phyloP scores from a whole-genome alignment of 2,113 vertebrate species.

The Brienomyrus brachyistius region DNA sequence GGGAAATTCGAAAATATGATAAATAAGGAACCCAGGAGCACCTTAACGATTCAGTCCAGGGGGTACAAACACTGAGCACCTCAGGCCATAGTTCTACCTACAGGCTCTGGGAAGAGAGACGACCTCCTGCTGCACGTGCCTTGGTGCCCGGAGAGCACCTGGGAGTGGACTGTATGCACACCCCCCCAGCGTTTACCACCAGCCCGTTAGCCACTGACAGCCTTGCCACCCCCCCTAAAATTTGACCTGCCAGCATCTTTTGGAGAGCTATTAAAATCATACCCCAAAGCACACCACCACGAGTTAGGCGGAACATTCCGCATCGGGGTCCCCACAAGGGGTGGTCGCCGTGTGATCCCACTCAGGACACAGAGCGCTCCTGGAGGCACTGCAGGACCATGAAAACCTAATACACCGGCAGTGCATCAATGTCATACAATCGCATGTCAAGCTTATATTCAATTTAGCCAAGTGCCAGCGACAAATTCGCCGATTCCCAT shows the following conservation, averaged over 20 bases:
- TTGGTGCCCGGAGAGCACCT: background rate
- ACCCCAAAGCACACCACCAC: background rate
- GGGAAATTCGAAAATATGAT: background rate
- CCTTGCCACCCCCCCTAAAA: background rate
- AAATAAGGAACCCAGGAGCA: background rate
- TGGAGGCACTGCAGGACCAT: background rate
- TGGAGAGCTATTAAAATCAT: background rate
- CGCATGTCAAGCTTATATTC: constrained; percentile 55
- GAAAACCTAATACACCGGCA: constrained; percentile 13
- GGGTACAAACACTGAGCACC: background rate
- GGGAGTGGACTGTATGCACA: background rate
- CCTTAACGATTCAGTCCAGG: background rate
- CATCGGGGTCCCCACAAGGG: background rate
- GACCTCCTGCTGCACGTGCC: background rate
- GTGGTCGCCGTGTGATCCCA: too few relatives aligned
- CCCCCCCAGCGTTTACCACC: background rate
- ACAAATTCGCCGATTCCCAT: constrained; percentile 78
- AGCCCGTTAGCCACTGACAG: too few relatives aligned
- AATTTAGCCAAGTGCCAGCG: constrained; percentile 77
- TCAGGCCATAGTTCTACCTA: background rate
- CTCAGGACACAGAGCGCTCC: too few relatives aligned
- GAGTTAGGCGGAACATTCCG: background rate
- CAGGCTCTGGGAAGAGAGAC: background rate
- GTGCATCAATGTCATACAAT: constrained; percentile 18
- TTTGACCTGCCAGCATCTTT: background rate